Conservation (phyloP, 2,888 invertebrate species). For the Ophion ventricosus region DNA sequence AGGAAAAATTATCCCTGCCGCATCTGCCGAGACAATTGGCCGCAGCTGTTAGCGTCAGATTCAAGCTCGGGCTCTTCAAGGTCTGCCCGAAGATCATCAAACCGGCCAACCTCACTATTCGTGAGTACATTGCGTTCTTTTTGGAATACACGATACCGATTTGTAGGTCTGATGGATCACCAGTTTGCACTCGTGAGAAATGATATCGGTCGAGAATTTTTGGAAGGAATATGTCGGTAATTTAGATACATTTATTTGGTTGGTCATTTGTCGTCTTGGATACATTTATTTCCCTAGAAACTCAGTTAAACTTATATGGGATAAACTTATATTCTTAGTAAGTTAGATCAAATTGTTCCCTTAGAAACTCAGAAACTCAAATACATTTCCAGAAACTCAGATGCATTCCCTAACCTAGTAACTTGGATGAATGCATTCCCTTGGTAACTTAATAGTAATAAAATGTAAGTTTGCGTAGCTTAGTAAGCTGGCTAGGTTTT, state of each 20-base stretch:
- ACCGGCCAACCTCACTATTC: conserved; percentile 77
- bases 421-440: too few species aligned
- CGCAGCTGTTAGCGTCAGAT: conserved; percentile 77
- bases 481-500: too few species aligned
- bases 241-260: not conserved
- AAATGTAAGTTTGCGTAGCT: too few species aligned
- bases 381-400: too few species aligned
- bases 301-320: too few species aligned
- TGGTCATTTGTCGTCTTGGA: not conserved
- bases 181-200: not conserved
- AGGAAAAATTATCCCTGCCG: conserved; percentile 78
- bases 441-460: too few species aligned
- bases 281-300: not conserved
- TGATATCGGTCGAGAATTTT: not conserved
- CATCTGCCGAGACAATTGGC: conserved; percentile 74
- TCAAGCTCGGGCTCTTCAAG: conserved; percentile 81
- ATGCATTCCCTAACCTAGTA: too few species aligned
- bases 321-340: not conserved
- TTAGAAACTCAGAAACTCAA: not conserved
- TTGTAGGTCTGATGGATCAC: not conserved
- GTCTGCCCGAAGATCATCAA: conserved; percentile 80
- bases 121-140: conserved; percentile 75
- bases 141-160: conserved; percentile 4
- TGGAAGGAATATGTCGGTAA: not conserved
- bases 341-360: not conserved